A percentile compares a stretch with the other conserved stretches of the same genome.
Conservation (phyloP, 2,888 invertebrate species). For the Druceiella hillmani region DNA sequence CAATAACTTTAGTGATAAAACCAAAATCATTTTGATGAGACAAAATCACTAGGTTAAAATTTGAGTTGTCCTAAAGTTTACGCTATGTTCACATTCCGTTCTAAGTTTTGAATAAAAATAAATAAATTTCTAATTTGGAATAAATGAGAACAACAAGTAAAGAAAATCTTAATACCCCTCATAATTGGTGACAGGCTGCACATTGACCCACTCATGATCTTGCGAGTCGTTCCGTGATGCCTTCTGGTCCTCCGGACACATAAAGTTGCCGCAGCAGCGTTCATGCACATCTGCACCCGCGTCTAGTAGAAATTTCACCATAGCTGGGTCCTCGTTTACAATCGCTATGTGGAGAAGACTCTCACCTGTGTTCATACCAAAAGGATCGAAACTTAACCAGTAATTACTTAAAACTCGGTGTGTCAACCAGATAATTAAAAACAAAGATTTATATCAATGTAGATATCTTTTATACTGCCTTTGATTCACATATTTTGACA, state of each 20-base stretch:
- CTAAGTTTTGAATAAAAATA: constrained; percentile 1
- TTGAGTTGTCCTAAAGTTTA: constrained; percentile 9
- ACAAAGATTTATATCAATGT: too few relatives aligned
- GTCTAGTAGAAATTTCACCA: constrained; percentile 93
- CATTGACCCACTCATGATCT: constrained; percentile 89
- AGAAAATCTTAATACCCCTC: constrained; percentile 63
- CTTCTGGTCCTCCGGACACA: constrained; percentile 98
- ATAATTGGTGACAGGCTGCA: constrained; percentile 77
- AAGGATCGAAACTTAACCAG: too few relatives aligned
- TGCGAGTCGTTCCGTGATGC: constrained; percentile 77
- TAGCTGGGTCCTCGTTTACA: constrained; percentile 95
- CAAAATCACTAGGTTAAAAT: too few relatives aligned
- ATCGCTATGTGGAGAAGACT: constrained; percentile 96
- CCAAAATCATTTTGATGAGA: too few relatives aligned
- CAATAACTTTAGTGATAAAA: too few relatives aligned
- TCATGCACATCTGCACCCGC: constrained; percentile 89
- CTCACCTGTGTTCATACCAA: too few relatives aligned
- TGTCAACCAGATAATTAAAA: too few relatives aligned
- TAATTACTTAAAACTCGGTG: too few relatives aligned
- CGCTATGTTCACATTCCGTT: constrained; percentile 5
- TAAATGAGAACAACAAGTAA: background rate
- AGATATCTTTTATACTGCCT: too few relatives aligned
- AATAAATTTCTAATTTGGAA: background rate
- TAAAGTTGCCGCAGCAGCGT: constrained; percentile 93
- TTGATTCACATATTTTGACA: too few relatives aligned